A percentile compares a stretch with the other conserved stretches of the same genome.
phyloP scores from a whole-genome alignment of 92 coral and sea anemone species.

The Pocillopora grandis region DNA sequence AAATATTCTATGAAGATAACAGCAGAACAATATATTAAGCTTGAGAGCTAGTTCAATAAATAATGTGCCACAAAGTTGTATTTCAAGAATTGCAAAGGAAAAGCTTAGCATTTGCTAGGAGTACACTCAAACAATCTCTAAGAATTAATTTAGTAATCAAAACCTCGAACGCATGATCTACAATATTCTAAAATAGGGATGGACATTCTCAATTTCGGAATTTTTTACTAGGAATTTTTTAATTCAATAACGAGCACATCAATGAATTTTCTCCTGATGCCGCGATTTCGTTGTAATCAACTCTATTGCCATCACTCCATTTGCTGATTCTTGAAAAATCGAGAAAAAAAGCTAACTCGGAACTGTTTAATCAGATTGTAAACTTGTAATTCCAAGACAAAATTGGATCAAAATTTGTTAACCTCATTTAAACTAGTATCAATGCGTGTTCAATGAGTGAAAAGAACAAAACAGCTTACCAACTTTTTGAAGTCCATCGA shows the following conservation, averaged over 20 bases:
- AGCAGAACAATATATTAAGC: not conserved
- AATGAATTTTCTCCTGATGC: not conserved
- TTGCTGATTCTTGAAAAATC: not conserved
- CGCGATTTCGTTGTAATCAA: not conserved
- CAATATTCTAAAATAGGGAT: not conserved
- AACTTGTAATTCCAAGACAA: slow-evolving; percentile 10
- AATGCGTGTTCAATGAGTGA: not conserved
- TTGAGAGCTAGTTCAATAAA: not conserved
- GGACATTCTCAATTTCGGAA: not conserved
- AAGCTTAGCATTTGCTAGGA: slow-evolving; percentile 13
- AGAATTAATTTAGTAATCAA: not conserved
- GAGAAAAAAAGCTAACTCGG: not conserved
- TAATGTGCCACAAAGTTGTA: slow-evolving; percentile 15
- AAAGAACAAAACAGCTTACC: not conserved
- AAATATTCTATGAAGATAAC: too few species aligned
- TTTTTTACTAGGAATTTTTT: not conserved
- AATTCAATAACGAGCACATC: not conserved
- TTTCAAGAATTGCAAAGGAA: slow-evolving; percentile 29
- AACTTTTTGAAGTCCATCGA: not conserved
- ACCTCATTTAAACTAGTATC: not conserved
- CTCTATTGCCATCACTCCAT: not conserved
- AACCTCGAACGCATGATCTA: slow-evolving; percentile 16
- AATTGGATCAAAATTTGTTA: not conserved
- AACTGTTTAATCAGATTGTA: not conserved
- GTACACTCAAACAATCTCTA: slow-evolving; percentile 30